Conservation (phyloP, 1,140 invertebrate genomes). For the Diorhabda carinulata region DNA sequence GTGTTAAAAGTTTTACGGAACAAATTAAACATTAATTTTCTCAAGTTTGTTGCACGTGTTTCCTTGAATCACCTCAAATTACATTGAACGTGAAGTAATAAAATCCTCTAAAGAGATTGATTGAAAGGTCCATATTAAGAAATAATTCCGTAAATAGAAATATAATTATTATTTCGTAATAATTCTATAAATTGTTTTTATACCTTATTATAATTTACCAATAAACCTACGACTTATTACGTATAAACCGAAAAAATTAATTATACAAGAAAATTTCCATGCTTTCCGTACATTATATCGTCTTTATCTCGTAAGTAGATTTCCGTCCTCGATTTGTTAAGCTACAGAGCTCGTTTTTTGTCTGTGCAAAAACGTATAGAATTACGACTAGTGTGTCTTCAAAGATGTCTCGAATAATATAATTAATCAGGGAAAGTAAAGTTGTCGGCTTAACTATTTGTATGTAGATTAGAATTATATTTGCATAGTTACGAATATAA, state of each 20-base stretch:
- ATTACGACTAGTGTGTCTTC: neutral
- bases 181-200: neutral
- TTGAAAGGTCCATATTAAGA: neutral
- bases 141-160: neutral
- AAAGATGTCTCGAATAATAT: neutral
- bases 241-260: neutral
- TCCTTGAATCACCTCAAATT: neutral
- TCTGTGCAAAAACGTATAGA: neutral
- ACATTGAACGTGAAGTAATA: neutral
- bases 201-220: neutral
- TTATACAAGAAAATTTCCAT: neutral
- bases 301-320: constrained; percentile 1
- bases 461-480: neutral
- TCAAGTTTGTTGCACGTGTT: neutral
- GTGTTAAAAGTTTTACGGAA: neutral
- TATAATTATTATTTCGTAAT: neutral
- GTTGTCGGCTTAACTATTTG: neutral
- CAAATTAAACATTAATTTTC: constrained; percentile 1
- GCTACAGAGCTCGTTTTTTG: neutral
- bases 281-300: neutral
- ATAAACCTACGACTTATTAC: neutral
- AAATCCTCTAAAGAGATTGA: neutral
- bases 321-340: neutral
- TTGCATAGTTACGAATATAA: constrained; percentile 1
- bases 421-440: neutral